These are phyloP conservation scores for Toxotes jaculatrix DNA, from an alignment of 2,113 vertebrate genomes.

Conservation along the genomic window DNA sequence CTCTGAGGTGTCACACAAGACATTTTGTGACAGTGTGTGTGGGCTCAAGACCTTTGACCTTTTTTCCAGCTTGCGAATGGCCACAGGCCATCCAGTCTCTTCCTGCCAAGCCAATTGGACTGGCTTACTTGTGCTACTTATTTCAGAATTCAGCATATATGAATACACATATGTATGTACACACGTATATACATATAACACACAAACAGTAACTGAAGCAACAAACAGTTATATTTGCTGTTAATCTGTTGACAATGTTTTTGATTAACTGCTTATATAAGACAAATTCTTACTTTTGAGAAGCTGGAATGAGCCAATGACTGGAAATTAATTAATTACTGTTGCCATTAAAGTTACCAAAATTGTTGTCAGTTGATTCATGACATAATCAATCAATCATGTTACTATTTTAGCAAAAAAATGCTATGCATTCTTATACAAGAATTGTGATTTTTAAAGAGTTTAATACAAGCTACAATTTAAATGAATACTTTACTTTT, in stretches of 20 bases:
- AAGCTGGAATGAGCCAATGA: not conserved
- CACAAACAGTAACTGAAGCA: too few relatives aligned
- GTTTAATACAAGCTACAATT: too few relatives aligned
- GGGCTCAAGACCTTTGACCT: conserved; percentile 68
- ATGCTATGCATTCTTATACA: too few relatives aligned
- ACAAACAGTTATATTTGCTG: not conserved
- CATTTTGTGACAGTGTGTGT: conserved; percentile 70
- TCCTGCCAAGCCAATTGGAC: conserved; percentile 39
- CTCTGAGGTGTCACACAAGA: conserved; percentile 65
- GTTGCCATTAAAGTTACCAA: too few relatives aligned
- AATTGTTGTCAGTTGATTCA: too few relatives aligned
- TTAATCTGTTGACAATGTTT: not conserved
- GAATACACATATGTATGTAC: too few relatives aligned
- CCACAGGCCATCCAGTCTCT: conserved; percentile 52
- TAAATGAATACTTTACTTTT: too few relatives aligned
- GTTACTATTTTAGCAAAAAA: too few relatives aligned
- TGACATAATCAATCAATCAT: too few relatives aligned
- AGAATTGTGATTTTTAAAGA: too few relatives aligned
- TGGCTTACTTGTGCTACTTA: not conserved
- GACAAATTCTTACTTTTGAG: not conserved
- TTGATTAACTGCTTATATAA: not conserved
- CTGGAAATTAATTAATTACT: too few relatives aligned
- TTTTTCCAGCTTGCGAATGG: conserved; percentile 44
- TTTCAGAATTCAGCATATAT: not conserved
- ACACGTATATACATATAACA: too few relatives aligned